Base-by-base conservation (phyloP, 2,797 vertebrate species). In the Lagodon rhomboides region DNA sequence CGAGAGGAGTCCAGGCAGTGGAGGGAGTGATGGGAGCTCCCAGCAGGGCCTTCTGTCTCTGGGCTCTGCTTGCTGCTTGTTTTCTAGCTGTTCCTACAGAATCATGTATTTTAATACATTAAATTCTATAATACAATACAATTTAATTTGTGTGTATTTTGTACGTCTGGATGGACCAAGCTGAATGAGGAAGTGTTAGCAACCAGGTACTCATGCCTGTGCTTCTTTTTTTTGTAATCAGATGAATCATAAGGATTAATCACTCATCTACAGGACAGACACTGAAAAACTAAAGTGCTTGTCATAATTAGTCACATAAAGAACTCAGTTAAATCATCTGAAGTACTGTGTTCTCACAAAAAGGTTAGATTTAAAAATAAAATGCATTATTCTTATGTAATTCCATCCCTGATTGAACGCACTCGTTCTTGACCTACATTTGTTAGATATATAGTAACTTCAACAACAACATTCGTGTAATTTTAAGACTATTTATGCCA, bases 21-120 rank as follows among this genome's bases (percentile, higher is more conserved):
- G 50, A 81, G 73, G 20, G 12, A 46, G 6, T 34, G 73, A 77
- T 77, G 73, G 76, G 49, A 59, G 75, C 71, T 69, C 75, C 61
- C 70, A 20, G 38, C 68, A 53, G 22, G 73, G 69, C 69, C 75
- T 46, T 47, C 53, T 44, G 75, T 67, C 68, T 12, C 38, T 38
- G 13, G 1, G 6, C 23, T 73, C 17, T 23, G 20, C 34, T 34
- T 46, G 43, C 12, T 30, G 12, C 38, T 55, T 64, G 44, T 68
- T 62, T 55, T 12, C 27, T 43, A 10, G 25, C 18, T 53, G 2
- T 60, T 74, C 59, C 34, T n/a, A 63, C 25, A 61, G 1, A 74
- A 62, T 47, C 44, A 7, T 4, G n/a, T 51, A 16, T 62, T n/a
- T n/a, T n/a, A n/a, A n/a, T n/a, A n/a, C n/a, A n/a, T n/a, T n/a